Base-by-base conservation (phyloP, 2,113 vertebrate genomes). In the Lamprotornis superbus region DNA sequence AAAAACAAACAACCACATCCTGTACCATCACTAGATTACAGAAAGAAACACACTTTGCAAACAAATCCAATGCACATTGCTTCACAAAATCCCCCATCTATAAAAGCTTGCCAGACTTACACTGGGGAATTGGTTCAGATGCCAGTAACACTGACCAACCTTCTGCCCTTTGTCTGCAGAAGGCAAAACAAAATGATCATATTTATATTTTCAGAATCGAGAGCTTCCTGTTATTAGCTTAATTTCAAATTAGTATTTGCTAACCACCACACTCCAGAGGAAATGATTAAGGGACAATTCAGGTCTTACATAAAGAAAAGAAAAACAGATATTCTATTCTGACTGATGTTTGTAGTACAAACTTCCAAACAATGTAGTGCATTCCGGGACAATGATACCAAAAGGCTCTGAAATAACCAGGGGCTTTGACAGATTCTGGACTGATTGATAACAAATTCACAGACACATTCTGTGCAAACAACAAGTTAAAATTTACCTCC, bases 221-320 rank as follows among this genome's bases (percentile, higher is more conserved):
- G 73, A 87, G 83, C 67, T 95, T 96, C 95, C 94, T 96, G 89
- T 94, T 95, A 91, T 64, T 77, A 95, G 60, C 46, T 89, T 87
- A 59, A 96, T 93, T 97, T 89, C 80, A 81, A 80, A 87, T 95
- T 59, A 89, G 73, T 87, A 92, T 92, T 93, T 94, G 93, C 89
- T 89, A 91, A 94, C 81, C 77, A 82, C 69, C 93, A 87, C 89
- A 79, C 94, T 97, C 93, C 91, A 87, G 91, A 89, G 89, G 93
- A 93, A 97, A 94, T 79, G 65, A 92, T 89, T 78, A 68, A 84
- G 80, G 93, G 69, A 91, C 76, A 68, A 60, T 70, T 52, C 55
- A 90, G 64, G 91, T 73, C 44, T 93, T 79, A 57, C 2, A 8
- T 33, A 64, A 92, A 75, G 14, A 9, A 68, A 56, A 50, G 46